Percentiles rank a stretch among this genome's conserved stretches.
Evolutionary conservation across 2,888 invertebrate genomes (phyloP).

Genomic region (Reticulitermes lucifugus): DNA sequence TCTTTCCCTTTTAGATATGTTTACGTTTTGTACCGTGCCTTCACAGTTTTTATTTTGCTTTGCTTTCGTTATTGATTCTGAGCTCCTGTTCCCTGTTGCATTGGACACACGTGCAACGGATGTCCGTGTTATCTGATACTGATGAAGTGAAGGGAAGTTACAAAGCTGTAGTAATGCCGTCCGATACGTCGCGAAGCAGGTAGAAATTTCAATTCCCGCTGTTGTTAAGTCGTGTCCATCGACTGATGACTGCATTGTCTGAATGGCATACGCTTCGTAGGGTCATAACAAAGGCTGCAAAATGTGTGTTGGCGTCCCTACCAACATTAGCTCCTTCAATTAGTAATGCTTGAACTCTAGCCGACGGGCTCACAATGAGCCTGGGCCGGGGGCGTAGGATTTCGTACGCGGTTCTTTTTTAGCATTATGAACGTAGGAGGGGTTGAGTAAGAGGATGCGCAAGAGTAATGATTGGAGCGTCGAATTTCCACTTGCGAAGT

Average conservation of each 20-base stretch:
- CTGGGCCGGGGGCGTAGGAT: not conserved
- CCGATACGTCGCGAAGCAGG: not conserved
- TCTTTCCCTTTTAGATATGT: not conserved
- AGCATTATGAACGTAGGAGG: not conserved
- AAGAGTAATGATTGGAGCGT: constrained; percentile 12
- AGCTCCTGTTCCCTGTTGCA: not conserved
- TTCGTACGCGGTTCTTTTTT: not conserved
- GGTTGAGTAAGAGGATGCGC: not conserved
- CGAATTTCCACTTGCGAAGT: constrained; percentile 30
- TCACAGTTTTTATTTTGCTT: not conserved
- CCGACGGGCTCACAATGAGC: not conserved
- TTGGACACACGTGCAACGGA: not conserved
- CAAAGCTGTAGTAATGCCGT: not conserved
- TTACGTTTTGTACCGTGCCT: not conserved
- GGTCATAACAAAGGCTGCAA: not conserved
- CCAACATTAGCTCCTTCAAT: not conserved
- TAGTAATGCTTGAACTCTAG: constrained; percentile 19
- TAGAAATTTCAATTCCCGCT: constrained; percentile 13
- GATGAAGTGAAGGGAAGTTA: constrained; percentile 4
- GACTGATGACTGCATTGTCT: not conserved
- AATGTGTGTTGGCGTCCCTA: not conserved
- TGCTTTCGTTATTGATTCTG: not conserved
- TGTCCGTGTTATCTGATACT: constrained; percentile 13
- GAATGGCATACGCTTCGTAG: not conserved
- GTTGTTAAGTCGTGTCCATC: not conserved